Evolutionary conservation across 2,888 invertebrate genomes (phyloP).

Genomic region (Hirudinaria manillensis): DNA sequence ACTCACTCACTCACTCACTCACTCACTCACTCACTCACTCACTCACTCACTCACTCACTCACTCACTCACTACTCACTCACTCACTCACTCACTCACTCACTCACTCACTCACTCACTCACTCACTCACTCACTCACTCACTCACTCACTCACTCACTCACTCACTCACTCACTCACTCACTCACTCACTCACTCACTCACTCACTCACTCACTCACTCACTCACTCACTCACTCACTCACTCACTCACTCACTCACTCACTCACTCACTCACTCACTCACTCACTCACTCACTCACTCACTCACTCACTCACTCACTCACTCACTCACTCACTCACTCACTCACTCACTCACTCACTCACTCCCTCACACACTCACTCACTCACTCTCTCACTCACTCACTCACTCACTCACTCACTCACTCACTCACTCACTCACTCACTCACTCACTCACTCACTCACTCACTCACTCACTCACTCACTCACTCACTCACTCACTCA

Average conservation of each 20-base stretch:
- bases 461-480: constrained; percentile 32
- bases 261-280: neutral
- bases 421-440: constrained; percentile 4
- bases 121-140: constrained; percentile 3
- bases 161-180: constrained; percentile 32
- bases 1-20: constrained; percentile 32
- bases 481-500: constrained; percentile 31
- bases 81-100: too few species aligned
- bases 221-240: constrained; percentile 19
- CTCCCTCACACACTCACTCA: constrained; percentile 31
- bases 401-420: neutral
- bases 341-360: constrained; percentile 32
- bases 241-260: too few species aligned
- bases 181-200: constrained; percentile 31
- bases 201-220: constrained; percentile 33
- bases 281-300: constrained; percentile 3
- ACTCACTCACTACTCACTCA: constrained; percentile 28
- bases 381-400: neutral
- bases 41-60: constrained; percentile 33
- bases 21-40: constrained; percentile 31
- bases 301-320: constrained; percentile 30
- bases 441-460: constrained; percentile 15
- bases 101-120: neutral
- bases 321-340: constrained; percentile 31
- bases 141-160: constrained; percentile 23